Base-by-base conservation (phyloP, 2,888 invertebrate species). In the Dorcus parallelipipedus region DNA sequence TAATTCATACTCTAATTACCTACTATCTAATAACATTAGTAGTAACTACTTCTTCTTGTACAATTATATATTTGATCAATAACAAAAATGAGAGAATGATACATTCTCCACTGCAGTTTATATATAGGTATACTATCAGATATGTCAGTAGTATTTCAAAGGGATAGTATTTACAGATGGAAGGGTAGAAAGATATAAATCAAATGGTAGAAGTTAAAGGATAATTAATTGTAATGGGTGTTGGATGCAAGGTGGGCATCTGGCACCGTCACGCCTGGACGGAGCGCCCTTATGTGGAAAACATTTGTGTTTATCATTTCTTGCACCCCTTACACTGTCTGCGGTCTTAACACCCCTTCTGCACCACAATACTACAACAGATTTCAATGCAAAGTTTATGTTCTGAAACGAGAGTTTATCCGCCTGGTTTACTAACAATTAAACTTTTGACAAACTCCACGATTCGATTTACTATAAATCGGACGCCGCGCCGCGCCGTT, bases 181-280 rank as follows among this genome's bases (percentile, higher is more conserved):
- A 9, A 45, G 14, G 14, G 45, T 42, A 10, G 42, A 45, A 20
- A 45, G 52, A 59, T 47, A 59, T 59, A 59, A 59, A 59, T 59
- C 59, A 59, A 55, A 51, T 51, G 38, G 52, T 60, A 66, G 60
- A 66, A 63, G 63, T 66, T 64, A 63, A 60, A 64, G 57, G 59
- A 60, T 64, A 66, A 66, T 66, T 66, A 66, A 66, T 66, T 66
- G 62, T 66, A 66, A 63, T 62, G 61, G 58, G 62, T 58, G 52
- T 58, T 55, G 52, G 63, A 60, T 63, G 63, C 55, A 63, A 65
- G 65, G 66, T 64, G 61, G 63, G 60, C 67, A 67, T 66, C 67
- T 67, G 67, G 63, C 64, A 56, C 57, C 55, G 67, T 67, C 64
- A 66, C 67, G 67, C 67, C 65, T 64, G 61, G 60, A 58, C 61